Percentiles rank a stretch among this genome's conserved stretches.
phyloP scores from a whole-genome alignment of 2,113 vertebrate genomes.

The Pelmatolapia mariae region DNA sequence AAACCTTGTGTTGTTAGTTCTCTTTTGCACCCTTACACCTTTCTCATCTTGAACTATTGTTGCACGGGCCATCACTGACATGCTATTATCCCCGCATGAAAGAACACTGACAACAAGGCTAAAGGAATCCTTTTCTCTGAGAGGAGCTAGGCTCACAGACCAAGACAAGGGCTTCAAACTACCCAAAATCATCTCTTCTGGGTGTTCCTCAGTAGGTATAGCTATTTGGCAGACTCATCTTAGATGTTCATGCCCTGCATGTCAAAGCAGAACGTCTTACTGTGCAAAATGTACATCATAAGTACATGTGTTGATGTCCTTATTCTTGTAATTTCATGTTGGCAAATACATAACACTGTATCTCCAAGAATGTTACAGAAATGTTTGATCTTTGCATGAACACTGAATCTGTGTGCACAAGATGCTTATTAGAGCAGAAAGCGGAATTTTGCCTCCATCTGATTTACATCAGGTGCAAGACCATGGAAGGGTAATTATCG shows the following conservation, averaged over 20 bases:
- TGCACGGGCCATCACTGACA: constrained; percentile 17
- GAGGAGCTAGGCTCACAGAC: constrained; percentile 13
- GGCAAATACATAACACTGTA: constrained; percentile 17
- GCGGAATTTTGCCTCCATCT: constrained; percentile 64
- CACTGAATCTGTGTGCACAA: not conserved
- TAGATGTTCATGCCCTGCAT: constrained; percentile 24
- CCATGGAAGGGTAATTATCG: constrained; percentile 59
- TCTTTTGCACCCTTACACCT: constrained; percentile 51
- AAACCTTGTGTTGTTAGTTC: constrained; percentile 18
- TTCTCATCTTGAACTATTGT: constrained; percentile 69
- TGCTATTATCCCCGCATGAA: constrained; percentile 36
- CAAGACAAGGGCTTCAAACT: constrained; percentile 52
- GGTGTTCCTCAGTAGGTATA: constrained; percentile 34
- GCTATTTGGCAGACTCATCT: constrained; percentile 41
- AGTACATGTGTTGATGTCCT: not conserved
- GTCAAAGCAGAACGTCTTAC: constrained; percentile 28
- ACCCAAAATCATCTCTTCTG: constrained; percentile 39
- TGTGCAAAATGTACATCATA: constrained; percentile 14
- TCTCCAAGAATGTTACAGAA: constrained; percentile 51
- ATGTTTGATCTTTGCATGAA: constrained; percentile 65
- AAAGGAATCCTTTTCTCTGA: constrained; percentile 24
- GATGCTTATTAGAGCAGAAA: constrained; percentile 65
- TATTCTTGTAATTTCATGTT: constrained; percentile 55
- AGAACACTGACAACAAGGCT: constrained; percentile 33
- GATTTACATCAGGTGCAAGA: constrained; percentile 69